Conservation (phyloP, 2,113 vertebrate species). For the Meles meles region DNA sequence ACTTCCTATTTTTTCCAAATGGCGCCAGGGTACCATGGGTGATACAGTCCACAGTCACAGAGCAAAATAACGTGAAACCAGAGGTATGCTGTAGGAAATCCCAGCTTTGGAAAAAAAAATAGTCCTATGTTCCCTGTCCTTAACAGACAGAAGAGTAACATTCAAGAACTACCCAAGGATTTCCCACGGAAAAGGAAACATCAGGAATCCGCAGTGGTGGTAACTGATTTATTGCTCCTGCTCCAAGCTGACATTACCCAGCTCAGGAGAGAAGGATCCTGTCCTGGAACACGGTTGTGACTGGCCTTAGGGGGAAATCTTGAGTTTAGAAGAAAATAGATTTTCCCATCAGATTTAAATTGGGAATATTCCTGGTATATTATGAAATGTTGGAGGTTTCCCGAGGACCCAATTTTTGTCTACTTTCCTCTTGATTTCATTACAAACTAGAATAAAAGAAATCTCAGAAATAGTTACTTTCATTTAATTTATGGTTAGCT, state of each 20-base stretch:
- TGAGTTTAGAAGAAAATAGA: neutral
- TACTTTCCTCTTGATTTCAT: conserved; percentile 20
- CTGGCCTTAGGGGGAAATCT: neutral
- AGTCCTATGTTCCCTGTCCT: neutral
- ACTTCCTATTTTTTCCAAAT: neutral
- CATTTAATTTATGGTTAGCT: conserved; percentile 31
- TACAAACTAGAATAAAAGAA: conserved; percentile 12
- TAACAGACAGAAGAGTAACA: neutral
- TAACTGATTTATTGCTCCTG: neutral
- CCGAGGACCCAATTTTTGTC: neutral
- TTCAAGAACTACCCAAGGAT: neutral
- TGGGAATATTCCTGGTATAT: neutral
- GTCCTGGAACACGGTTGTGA: neutral
- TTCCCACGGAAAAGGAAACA: neutral
- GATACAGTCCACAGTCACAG: neutral
- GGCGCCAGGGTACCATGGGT: neutral
- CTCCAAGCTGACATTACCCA: neutral
- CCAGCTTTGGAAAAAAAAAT: neutral
- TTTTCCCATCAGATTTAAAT: neutral
- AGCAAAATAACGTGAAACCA: neutral
- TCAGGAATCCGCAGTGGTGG: neutral
- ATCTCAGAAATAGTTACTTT: neutral
- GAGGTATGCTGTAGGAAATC: neutral
- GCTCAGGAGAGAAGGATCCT: neutral
- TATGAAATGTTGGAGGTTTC: neutral